Evolutionary conservation across 2,888 invertebrate species (phyloP), one percentile per base, ranked within the genome.

Genomic region (Agrochola macilenta): DNA sequence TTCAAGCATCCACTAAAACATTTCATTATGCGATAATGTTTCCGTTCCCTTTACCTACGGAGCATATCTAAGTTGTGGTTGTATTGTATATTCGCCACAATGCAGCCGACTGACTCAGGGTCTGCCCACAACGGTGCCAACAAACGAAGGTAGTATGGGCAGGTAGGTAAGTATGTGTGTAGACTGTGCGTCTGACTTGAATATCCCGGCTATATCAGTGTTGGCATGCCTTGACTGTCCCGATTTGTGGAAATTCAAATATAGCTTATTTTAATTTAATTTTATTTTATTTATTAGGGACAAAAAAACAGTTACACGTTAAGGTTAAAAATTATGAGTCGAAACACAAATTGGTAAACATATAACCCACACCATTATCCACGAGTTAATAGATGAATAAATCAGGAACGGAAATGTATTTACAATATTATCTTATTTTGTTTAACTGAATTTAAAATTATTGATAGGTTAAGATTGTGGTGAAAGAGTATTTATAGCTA

Each of bases 81-180:
- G 61, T 72, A 82, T 82, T 82, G 63, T 75, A 79, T 82, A 74
- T 82, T 79, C 82, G n/a, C 82, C 79, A 74, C 74, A 82, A 82
- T 71, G 68, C 69, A 71, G n/a, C 69, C 43, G 17, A 70, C 76
- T 61, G 52, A 39, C 70, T 71, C 63, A 63, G 46, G 68, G 49
- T 54, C 17, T 30, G 46, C 71, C 73, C 64, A 65, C 82, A 74
- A 46, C 57, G 39, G 35, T 63, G 66, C 66, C 11, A 70, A 58
- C 35, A 49, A 43, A 30, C 30, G 39, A 43, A 74, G 9, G 1
- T 63, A 57, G 0, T 49, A 43, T 49, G n/a, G 2, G 14, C 11
- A n/a, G 54, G 4, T 54, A 46, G 17, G 46, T 64, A 57, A 5
- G 8, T 78, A 43, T 46, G 43, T 60, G 57, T 2, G n/a, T 26